Evolutionary conservation across 2,113 vertebrate species (phyloP).

Genomic region (Pangasianodon hypophthalmus): DNA sequence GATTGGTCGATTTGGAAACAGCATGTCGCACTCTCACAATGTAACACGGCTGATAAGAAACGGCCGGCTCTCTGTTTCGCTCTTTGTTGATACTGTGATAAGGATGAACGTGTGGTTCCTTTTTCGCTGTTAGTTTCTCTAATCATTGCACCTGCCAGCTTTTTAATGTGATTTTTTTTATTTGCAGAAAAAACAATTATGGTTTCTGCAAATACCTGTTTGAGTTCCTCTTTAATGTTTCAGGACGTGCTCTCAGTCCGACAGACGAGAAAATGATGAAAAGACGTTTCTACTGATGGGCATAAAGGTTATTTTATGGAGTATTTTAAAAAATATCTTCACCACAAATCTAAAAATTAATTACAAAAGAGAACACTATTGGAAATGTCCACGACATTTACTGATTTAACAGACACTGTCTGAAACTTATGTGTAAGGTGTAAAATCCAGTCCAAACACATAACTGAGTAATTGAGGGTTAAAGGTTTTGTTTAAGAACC

Average conservation of each 20-base stretch:
- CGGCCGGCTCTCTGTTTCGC: neutral
- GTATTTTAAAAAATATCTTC: neutral
- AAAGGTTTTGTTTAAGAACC: neutral
- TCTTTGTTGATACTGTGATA: slow-evolving; percentile 25
- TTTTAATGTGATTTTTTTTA: neutral
- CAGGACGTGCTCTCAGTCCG: neutral
- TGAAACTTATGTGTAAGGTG: neutral
- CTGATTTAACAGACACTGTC: neutral
- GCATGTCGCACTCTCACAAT: neutral
- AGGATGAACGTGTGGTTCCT: neutral
- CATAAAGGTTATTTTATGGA: neutral
- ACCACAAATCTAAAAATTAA: neutral
- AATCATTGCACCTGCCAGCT: neutral
- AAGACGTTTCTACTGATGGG: neutral
- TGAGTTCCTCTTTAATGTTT: neutral
- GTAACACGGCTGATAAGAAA: slow-evolving; percentile 14
- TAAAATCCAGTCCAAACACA: neutral
- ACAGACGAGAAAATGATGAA: neutral
- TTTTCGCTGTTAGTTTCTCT: neutral
- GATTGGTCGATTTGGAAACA: slow-evolving; percentile 1
- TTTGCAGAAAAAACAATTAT: neutral
- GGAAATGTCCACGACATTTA: neutral
- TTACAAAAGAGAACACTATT: neutral
- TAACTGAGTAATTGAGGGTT: neutral
- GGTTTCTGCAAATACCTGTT: neutral